Base-by-base conservation (phyloP, 1,140 invertebrate genomes). In the Leptonema lineaticorne region DNA sequence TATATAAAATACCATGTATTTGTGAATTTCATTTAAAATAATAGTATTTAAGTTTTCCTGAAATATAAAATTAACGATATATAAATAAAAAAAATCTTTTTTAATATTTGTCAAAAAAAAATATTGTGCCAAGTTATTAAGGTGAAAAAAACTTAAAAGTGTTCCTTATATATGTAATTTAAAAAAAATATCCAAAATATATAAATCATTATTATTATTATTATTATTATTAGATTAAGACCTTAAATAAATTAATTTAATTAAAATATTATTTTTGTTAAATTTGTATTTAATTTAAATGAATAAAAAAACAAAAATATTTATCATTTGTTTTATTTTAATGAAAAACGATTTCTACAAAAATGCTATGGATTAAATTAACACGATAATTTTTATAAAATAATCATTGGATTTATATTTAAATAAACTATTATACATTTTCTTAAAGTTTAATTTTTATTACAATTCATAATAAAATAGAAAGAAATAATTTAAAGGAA, bases 91-190 rank as follows among this genome's bases (percentile, higher is more conserved):
- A n/a, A n/a, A n/a, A n/a, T n/a, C n/a, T n/a, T n/a, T n/a, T n/a
- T n/a, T n/a, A n/a, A n/a, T n/a, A n/a, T n/a, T 59, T 28, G 28
- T 27, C 28, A 33, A 33, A 59, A 9, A 30, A 16, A 7, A 57
- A 59, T 33, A 20, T 33, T 64, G 62, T 64, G 62, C 62, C 62
- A 64, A 64, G 50, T 20, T 6, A 37, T 26, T 62, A 50, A 22
- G 26, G 22, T 45, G 3, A 50, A 45, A 29, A 58, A 62, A 46
- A 45, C n/a, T n/a, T n/a, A n/a, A 46, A 64, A 64, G 41, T 64
- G 62, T 64, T 64, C 62, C 62, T 64, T 64, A 37, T 64, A 64
- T 45, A 26, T 50, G 26, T 53, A 59, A 16, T 59, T 33, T 18
- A 14, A 59, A 30, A 59, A 58, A 37, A 62, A 37, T 45, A n/a